Percentiles rank a stretch among this genome's conserved stretches.
Conservation (phyloP, 2,797 vertebrate species). For the Poeciliopsis infans region DNA sequence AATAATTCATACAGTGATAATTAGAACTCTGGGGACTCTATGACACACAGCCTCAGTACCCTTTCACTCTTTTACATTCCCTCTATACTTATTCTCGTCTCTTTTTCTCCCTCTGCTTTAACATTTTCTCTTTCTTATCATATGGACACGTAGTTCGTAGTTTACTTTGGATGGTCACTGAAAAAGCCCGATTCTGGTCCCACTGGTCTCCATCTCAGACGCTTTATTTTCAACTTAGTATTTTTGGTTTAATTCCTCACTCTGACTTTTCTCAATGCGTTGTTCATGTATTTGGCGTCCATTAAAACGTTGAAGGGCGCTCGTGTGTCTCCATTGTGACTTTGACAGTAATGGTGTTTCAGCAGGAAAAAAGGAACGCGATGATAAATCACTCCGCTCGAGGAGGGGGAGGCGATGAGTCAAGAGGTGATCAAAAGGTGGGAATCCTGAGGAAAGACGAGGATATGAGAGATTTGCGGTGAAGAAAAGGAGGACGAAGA, state of each 20-base stretch:
- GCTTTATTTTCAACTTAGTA: not conserved
- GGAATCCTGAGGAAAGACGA: conserved; percentile 13
- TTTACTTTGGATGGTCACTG: conserved; percentile 16
- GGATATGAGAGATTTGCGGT: conserved; percentile 10
- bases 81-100: conserved; percentile 21
- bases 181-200: conserved; percentile 31
- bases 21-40: conserved; percentile 72
- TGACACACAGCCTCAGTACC: conserved; percentile 61
- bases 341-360: conserved; percentile 59
- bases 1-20: conserved; percentile 82
- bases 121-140: conserved; percentile 37
- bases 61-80: conserved; percentile 40
- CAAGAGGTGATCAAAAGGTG: conserved; percentile 33
- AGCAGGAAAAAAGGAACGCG: conserved; percentile 56
- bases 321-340: conserved; percentile 37
- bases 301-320: conserved; percentile 23
- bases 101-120: conserved; percentile 19
- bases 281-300: conserved; percentile 14
- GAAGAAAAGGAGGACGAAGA: conserved; percentile 8
- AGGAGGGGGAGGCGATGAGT: conserved; percentile 16
- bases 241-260: not conserved
- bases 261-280: not conserved
- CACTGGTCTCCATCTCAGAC: conserved; percentile 2
- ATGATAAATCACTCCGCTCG: conserved; percentile 66
- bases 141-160: conserved; percentile 10